A percentile compares a stretch with the other conserved stretches of the same genome.
These are phyloP conservation scores for Anarrhichthys ocellatus DNA, from an alignment of 2,113 vertebrate species.

Conservation along the genomic window DNA sequence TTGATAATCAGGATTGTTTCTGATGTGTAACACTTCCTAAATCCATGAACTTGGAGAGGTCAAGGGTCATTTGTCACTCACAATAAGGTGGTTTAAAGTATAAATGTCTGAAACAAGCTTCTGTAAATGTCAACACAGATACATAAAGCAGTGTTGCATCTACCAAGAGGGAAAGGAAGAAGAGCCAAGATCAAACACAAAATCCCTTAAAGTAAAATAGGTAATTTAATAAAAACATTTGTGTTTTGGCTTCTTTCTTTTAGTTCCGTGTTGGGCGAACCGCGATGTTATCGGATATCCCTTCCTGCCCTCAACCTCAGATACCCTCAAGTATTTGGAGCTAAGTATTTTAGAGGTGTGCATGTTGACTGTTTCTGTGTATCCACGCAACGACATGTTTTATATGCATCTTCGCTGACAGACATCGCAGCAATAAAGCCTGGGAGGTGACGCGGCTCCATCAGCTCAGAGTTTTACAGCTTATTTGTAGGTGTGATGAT, in stretches of 20 bases:
- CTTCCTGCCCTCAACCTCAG: background rate
- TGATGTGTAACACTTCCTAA: constrained; percentile 55
- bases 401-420: background rate
- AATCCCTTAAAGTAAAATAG: background rate
- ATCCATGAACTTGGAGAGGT: constrained; percentile 22
- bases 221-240: background rate
- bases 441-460: background rate
- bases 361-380: background rate
- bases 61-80: background rate
- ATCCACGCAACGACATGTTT: background rate
- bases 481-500: background rate
- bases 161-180: background rate
- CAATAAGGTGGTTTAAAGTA: background rate
- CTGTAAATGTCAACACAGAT: background rate
- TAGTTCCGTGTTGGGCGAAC: background rate
- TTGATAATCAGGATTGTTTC: background rate
- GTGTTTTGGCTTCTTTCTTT: background rate
- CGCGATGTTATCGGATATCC: background rate
- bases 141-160: background rate
- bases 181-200: background rate
- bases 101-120: background rate
- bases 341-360: background rate
- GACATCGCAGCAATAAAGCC: background rate
- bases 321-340: background rate
- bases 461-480: background rate